Evolutionary conservation across 92 coral and sea anemone genomes (phyloP).

Genomic region (Epizoanthus fatuus): DNA sequence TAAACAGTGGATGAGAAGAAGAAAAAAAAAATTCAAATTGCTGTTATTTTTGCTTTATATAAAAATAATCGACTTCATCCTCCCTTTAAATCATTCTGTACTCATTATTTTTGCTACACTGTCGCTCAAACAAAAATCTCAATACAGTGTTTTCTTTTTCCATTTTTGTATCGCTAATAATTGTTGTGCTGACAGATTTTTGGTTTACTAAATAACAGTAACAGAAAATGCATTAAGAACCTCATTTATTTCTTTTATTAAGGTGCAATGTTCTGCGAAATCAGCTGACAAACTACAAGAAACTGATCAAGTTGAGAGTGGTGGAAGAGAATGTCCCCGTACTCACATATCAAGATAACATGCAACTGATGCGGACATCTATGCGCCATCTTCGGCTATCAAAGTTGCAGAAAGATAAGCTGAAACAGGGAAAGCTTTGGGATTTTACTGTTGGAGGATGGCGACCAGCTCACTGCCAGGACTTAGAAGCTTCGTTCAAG

Average conservation of each 20-base stretch:
- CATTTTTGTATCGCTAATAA: too few species aligned
- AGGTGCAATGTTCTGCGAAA: slow-evolving; percentile 44
- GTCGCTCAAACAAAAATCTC: too few species aligned
- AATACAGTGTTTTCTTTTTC: too few species aligned
- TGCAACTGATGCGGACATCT: slow-evolving; percentile 59
- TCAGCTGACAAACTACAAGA: slow-evolving; percentile 53
- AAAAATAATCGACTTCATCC: too few species aligned
- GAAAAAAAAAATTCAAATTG: too few species aligned
- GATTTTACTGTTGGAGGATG: slow-evolving; percentile 56
- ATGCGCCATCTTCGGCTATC: slow-evolving; percentile 65
- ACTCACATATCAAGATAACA: slow-evolving; percentile 62
- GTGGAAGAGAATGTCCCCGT: slow-evolving; percentile 29
- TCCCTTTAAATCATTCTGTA: too few species aligned
- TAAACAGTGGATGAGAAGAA: too few species aligned
- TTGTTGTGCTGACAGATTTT: too few species aligned
- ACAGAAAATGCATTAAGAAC: neutral
- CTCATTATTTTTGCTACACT: too few species aligned
- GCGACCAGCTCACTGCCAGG: slow-evolving; percentile 54
- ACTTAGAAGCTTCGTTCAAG: slow-evolving; percentile 46
- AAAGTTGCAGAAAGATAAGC: slow-evolving; percentile 50
- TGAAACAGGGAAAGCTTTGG: slow-evolving; percentile 50
- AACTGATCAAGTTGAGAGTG: slow-evolving; percentile 26
- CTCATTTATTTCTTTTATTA: neutral
- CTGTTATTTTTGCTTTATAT: too few species aligned
- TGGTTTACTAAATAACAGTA: too few species aligned